Base-by-base conservation (phyloP, 2,797 vertebrate genomes). In the Xerus rutilus region DNA sequence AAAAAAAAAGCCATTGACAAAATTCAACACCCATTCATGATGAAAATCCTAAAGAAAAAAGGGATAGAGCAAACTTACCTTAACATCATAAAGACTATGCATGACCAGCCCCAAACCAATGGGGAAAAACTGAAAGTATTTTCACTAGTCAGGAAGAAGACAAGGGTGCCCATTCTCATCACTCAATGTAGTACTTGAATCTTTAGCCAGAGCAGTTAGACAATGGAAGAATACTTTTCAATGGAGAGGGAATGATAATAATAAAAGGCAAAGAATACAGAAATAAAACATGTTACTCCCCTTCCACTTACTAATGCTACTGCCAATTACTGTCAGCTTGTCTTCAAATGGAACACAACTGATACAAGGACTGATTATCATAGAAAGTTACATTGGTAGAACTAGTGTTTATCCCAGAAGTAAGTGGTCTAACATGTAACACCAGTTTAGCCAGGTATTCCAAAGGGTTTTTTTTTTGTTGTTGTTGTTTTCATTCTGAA, bases 341-440 rank as follows among this genome's bases (percentile, higher is more conserved):
- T 92, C 39, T 69, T 97, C 62, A 90, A 59, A 74, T 64, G 43
- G 8, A 95, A 86, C 43, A 49, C 25, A 84, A 25, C 74, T 78
- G 21, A 74, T 73, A n/a, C 7, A 25, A 14, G 17, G 43, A 43
- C 13, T 90, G 57, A 85, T 95, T 59, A 78, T 82, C 54, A 88
- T 10, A 25, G 32, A 43, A 82, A 64, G 17, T 52, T 81, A 62
- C 87, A 54, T 79, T 94, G 67, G 28, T 20, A 81, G 65, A 45
- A 74, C 35, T 74, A 15, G 0, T 23, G 1, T 72, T 85, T 84
- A 64, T 82, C 13, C 8, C 67, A 85, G 67, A 92, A 88, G 43
- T 39, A 35, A 85, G 8, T 45, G 13, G 25, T 12, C 7, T 10
- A 57, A 11, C 72, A 65, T 49, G 20, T 39, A 78, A 11, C 65